phyloP scores from a whole-genome alignment of 2,797 vertebrate species.

The Gallinago stenura region DNA sequence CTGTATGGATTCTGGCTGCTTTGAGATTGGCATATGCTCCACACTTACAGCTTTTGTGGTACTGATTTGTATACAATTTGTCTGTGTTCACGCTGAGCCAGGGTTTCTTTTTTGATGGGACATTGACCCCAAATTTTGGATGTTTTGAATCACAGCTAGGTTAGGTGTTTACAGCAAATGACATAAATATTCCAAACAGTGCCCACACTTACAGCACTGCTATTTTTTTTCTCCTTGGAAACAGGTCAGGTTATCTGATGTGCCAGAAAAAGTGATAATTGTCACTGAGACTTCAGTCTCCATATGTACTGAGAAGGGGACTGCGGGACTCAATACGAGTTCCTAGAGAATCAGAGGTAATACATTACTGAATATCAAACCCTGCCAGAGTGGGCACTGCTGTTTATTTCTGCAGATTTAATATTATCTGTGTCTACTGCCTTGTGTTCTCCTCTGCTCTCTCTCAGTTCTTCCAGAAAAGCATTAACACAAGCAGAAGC shows the following conservation, averaged over 20 bases:
- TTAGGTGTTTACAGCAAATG: not conserved
- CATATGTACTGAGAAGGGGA: not conserved
- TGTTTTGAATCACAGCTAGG: not conserved
- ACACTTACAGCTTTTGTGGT: not conserved
- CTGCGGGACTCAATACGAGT: not conserved
- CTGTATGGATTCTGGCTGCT: constrained; percentile 29
- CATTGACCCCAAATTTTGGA: not conserved
- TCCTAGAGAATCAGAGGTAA: not conserved
- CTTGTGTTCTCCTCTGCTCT: not conserved
- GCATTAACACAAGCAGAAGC: constrained; percentile 7
- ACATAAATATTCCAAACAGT: not conserved
- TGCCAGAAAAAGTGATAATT: not conserved
- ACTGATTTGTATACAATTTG: constrained; percentile 2
- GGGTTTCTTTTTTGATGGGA: not conserved
- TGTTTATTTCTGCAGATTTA: not conserved
- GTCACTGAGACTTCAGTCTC: not conserved
- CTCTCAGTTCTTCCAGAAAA: not conserved
- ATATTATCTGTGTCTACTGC: not conserved
- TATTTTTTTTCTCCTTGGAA: not conserved
- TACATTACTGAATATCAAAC: not conserved
- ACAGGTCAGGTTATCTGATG: not conserved
- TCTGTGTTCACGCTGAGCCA: not conserved
- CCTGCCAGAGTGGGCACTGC: not conserved
- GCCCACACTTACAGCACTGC: not conserved
- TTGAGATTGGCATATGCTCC: constrained; percentile 30